phyloP scores from a whole-genome alignment of 2,113 vertebrate species.

The Lynx canadensis region DNA sequence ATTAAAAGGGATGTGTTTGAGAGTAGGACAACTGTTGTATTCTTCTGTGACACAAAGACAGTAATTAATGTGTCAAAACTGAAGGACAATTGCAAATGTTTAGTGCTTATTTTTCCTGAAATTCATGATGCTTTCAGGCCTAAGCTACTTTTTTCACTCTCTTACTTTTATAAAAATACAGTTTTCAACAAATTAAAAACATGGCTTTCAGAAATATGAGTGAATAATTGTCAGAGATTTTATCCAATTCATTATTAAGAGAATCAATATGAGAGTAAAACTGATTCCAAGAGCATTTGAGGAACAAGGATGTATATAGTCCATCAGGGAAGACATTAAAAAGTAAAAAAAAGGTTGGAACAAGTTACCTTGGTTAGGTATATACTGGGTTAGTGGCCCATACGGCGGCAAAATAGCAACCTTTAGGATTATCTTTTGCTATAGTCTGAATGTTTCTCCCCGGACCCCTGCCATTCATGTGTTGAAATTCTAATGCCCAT shows the following conservation, averaged over 20 bases:
- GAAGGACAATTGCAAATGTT: not conserved
- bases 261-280: not conserved
- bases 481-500: not conserved
- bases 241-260: not conserved
- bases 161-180: constrained; percentile 5
- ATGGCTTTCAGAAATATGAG: not conserved
- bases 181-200: constrained; percentile 28
- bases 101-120: not conserved
- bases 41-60: not conserved
- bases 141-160: not conserved
- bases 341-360: not conserved
- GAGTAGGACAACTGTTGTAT: not conserved
- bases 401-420: not conserved
- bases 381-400: not conserved
- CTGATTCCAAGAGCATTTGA: not conserved
- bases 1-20: not conserved
- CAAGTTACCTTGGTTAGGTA: not conserved
- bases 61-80: not conserved
- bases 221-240: constrained; percentile 41
- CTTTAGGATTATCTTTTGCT: not conserved
- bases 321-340: not conserved
- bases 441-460: not conserved
- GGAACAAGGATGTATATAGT: not conserved
- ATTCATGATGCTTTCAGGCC: not conserved
- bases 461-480: not conserved